A percentile compares a stretch with the other conserved stretches of the same genome.
Evolutionary conservation across 2,113 vertebrate species (phyloP).

Genomic region (Varanus salvator): DNA sequence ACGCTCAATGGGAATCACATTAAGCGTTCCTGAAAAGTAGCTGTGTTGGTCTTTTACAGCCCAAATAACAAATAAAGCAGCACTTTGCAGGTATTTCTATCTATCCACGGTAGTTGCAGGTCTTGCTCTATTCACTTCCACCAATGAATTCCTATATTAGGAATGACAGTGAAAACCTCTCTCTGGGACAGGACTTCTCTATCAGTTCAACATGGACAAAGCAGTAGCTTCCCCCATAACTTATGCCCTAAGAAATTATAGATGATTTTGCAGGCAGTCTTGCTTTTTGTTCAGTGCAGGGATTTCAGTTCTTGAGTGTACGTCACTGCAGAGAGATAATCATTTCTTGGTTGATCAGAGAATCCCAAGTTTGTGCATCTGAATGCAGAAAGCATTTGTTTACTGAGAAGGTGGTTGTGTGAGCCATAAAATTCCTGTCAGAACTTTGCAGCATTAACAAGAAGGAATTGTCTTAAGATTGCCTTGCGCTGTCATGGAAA

Average conservation of each 20-base stretch:
- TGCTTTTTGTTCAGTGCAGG: neutral
- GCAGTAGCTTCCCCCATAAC: neutral
- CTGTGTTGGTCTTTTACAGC: neutral
- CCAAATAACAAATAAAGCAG: neutral
- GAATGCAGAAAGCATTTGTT: conserved; percentile 37
- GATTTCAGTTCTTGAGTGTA: conserved; percentile 26
- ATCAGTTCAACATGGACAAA: neutral
- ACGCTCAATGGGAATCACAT: neutral
- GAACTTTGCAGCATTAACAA: conserved; percentile 1
- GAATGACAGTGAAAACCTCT: conserved; percentile 1
- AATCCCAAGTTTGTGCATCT: conserved; percentile 10
- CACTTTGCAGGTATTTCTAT: no score
- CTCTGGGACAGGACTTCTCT: neutral
- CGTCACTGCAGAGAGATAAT: neutral
- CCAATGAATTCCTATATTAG: neutral
- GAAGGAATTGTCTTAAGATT: conserved; percentile 9
- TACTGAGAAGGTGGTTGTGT: conserved; percentile 16
- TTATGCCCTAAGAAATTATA: conserved; percentile 31
- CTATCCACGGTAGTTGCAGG: no score
- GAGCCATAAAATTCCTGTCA: neutral
- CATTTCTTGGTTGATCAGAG: conserved; percentile 24
- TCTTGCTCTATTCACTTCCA: neutral
- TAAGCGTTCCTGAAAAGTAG: neutral
- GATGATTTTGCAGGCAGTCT: neutral
- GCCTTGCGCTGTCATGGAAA: conserved; percentile 2